Conservation (phyloP, 2,888 invertebrate genomes). For the Isotomurus palustris region DNA sequence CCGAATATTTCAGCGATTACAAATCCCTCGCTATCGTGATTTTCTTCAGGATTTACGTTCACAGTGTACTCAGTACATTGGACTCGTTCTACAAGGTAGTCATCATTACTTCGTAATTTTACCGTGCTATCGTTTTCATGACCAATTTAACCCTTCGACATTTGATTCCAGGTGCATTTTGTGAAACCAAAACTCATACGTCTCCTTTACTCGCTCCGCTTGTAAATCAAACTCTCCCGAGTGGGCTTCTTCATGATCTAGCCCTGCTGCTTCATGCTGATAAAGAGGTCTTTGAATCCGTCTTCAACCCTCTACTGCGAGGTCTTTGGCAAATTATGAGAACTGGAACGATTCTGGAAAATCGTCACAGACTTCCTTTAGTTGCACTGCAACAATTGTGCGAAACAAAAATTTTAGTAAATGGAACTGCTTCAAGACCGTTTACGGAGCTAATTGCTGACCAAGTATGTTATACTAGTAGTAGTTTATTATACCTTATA, state of each 20-base stretch:
- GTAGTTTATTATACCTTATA: background rate
- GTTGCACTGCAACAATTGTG: constrained; percentile 72
- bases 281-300: constrained; percentile 57
- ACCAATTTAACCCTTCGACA: background rate
- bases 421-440: constrained; percentile 61
- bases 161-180: constrained; percentile 33
- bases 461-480: constrained; percentile 50
- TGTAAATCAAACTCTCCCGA: constrained; percentile 65
- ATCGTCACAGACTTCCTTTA: constrained; percentile 63
- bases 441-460: constrained; percentile 64
- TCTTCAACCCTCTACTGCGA: constrained; percentile 65
- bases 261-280: constrained; percentile 58
- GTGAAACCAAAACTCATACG: constrained; percentile 46
- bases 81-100: constrained; percentile 58
- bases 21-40: constrained; percentile 67
- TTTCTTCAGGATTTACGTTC: constrained; percentile 57
- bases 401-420: constrained; percentile 67
- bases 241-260: constrained; percentile 66
- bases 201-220: constrained; percentile 67
- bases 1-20: constrained; percentile 57
- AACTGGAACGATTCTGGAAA: constrained; percentile 64
- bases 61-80: constrained; percentile 61
- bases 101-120: background rate
- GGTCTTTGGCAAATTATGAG: constrained; percentile 65
- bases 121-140: background rate